Evolutionary conservation across 2,888 invertebrate species (phyloP), one percentile per base, ranked within the genome.

Genomic region (Merodon equestris): DNA sequence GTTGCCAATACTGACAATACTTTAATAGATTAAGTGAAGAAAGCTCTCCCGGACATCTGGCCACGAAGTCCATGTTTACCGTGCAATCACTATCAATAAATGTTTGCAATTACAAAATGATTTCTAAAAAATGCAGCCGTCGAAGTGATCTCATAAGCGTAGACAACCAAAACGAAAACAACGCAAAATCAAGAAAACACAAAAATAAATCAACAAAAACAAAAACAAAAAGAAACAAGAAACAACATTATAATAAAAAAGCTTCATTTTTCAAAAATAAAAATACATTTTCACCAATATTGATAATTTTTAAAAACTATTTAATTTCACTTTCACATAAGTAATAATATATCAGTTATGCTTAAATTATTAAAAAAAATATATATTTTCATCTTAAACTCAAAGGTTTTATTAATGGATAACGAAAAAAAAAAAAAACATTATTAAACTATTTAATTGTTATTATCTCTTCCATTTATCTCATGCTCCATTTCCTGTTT

Each of bases 291-390:
- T 42, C 64, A 75, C 64, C 86, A 86, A 86, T 86, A 86, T 86
- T 85, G 83, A 84, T 86, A 85, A 82, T 85, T 40, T 86, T 86
- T 84, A 86, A 85, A 85, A 86, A 85, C 84, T 82, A 71, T 79
- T 84, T 86, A 83, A 86, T 83, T 84, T 83, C 83, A 83, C 70
- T 83, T 82, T 82, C 66, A 74, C 27, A 68, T 77, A 64, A 81
- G 73, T 81, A 66, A 74, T 75, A 60, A 64, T 74, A 76, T 77
- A 79, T 83, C 82, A 74, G 83, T 77, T 83, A 82, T 83, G 66
- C 83, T 82, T 83, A 81, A 82, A 74, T 82, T 77, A n/a, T 40
- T 82, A 82, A 83, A 83, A 27, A 4, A 27, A 27, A 27, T 27
- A 7, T 27, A 27, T 27, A 27, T 27, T 4, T 27, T n/a, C n/a